A percentile compares a stretch with the other conserved stretches of the same genome.
Evolutionary conservation across 1,140 invertebrate species (phyloP).

Genomic region (Aricia agestis): DNA sequence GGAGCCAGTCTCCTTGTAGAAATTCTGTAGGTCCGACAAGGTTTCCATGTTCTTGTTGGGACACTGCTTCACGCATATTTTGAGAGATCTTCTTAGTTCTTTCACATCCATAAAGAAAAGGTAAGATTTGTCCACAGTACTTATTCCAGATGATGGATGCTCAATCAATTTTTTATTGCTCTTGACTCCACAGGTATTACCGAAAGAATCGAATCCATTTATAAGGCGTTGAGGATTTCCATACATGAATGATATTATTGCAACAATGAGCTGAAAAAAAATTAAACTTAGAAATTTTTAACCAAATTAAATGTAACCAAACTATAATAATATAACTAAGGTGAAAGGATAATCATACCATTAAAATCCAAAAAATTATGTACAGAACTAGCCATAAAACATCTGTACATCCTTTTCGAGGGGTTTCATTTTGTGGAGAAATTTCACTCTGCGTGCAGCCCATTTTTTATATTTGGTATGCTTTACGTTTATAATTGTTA

Average conservation of each 20-base stretch:
- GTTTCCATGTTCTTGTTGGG: constrained; percentile 81
- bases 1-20: constrained; percentile 83
- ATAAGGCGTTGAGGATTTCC: constrained; percentile 91
- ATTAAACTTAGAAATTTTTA: constrained; percentile 4
- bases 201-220: constrained; percentile 96
- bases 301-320: background rate
- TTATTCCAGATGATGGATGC: constrained; percentile 86
- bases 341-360: constrained; percentile 81
- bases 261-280: constrained; percentile 84
- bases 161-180: constrained; percentile 85
- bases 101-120: constrained; percentile 90
- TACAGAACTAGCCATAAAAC: constrained; percentile 89
- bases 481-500: background rate
- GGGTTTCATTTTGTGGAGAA: constrained; percentile 68
- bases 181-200: constrained; percentile 94
- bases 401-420: constrained; percentile 86
- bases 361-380: constrained; percentile 89
- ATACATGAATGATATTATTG: constrained; percentile 91
- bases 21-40: constrained; percentile 83
- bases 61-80: constrained; percentile 94
- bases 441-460: constrained; percentile 71
- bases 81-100: constrained; percentile 85
- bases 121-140: constrained; percentile 87
- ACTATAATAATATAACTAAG: background rate
- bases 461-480: constrained; percentile 39